These are phyloP conservation scores for Gallinago jamesoni DNA, from an alignment of 2,113 vertebrate genomes.

Conservation along the genomic window DNA sequence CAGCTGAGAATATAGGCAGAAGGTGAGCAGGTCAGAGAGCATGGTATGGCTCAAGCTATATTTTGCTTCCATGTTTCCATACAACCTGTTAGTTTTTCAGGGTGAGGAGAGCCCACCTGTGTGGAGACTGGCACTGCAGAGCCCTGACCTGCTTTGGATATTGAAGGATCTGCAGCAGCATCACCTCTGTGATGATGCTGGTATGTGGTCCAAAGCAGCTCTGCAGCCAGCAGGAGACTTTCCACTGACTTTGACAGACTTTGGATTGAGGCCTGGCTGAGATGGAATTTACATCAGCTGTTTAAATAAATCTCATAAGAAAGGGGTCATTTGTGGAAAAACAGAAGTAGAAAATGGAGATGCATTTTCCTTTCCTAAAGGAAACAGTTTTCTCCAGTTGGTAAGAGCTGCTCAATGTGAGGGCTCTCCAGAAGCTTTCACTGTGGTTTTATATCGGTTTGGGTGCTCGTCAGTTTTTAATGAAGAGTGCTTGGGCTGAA, in stretches of 20 bases:
- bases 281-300: neutral
- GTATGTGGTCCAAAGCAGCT: neutral
- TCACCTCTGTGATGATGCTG: neutral
- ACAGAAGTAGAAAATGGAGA: neutral
- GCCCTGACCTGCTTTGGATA: neutral
- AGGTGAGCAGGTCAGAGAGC: neutral
- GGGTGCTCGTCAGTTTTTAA: neutral
- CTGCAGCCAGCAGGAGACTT: neutral
- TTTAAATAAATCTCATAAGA: neutral
- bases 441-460: neutral
- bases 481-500: neutral
- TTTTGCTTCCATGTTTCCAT: neutral
- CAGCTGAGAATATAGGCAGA: neutral
- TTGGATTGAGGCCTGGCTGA: neutral
- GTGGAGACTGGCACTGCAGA: neutral
- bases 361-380: neutral
- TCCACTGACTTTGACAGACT: neutral
- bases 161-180: neutral
- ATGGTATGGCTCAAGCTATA: neutral
- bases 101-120: neutral
- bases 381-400: neutral
- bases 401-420: neutral
- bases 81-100: neutral
- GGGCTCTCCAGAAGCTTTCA: neutral
- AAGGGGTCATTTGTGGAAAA: neutral